Conservation (phyloP, 2,797 vertebrate species). For the Thripadectes ignobilis region DNA sequence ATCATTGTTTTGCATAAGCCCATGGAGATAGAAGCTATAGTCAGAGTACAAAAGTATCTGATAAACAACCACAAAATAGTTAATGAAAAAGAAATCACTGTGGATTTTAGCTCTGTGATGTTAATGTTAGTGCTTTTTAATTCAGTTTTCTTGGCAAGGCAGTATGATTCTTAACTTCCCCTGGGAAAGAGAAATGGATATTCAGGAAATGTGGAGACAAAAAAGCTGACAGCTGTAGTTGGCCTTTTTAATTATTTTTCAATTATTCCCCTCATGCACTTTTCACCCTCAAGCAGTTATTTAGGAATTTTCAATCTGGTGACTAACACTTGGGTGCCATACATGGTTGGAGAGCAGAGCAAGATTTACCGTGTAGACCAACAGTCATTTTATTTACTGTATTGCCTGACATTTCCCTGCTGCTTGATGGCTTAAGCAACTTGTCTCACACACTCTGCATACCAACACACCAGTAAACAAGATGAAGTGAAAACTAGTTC, state of each 20-base stretch:
- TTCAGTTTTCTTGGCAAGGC: not conserved
- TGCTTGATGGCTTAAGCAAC: not conserved
- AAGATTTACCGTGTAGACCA: not conserved
- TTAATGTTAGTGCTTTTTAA: not conserved
- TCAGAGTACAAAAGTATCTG: not conserved
- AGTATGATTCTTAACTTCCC: not conserved
- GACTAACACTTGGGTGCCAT: not conserved
- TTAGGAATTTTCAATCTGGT: not conserved
- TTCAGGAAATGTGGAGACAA: not conserved
- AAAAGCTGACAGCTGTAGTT: not conserved
- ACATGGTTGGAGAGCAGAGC: not conserved
- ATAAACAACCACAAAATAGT: not conserved
- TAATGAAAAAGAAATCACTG: not conserved
- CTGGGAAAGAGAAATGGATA: not conserved
- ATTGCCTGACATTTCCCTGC: not conserved
- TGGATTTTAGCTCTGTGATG: not conserved
- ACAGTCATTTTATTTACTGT: not conserved
- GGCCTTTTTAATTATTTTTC: not conserved
- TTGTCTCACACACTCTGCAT: not conserved
- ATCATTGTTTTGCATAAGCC: not conserved
- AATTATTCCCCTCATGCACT: not conserved
- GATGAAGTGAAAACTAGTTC: not conserved
- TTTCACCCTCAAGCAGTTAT: not conserved
- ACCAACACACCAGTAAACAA: not conserved
- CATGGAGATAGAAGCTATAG: not conserved